phyloP scores from a whole-genome alignment of 2,113 vertebrate species.

The Xiphias gladius region DNA sequence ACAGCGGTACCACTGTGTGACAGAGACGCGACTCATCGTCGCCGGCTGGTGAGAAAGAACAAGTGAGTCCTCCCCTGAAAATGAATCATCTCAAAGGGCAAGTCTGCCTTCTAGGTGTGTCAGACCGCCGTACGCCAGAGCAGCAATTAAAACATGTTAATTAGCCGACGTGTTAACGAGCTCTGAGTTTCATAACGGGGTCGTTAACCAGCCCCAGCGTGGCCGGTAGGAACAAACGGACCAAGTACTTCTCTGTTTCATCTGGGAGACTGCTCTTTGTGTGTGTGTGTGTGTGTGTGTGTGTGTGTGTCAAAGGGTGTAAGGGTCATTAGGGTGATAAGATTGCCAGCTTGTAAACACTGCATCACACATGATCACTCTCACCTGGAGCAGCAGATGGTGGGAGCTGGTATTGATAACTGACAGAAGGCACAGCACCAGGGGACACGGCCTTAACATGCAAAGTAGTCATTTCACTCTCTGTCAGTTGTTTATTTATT shows the following conservation, averaged over 20 bases:
- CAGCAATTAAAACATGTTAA: conserved; percentile 40
- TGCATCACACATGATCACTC: neutral
- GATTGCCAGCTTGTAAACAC: neutral
- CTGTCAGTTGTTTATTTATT: too few relatives aligned
- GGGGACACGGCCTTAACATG: too few relatives aligned
- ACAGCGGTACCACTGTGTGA: neutral
- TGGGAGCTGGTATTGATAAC: neutral
- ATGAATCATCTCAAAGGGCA: conserved; percentile 17
- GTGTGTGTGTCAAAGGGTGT: conserved; percentile 7
- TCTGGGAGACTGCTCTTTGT: neutral
- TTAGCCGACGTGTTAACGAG: conserved; percentile 43
- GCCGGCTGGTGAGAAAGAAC: neutral
- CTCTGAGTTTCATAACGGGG: neutral
- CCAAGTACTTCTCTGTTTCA: neutral
- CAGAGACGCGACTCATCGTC: neutral
- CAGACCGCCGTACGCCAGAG: neutral
- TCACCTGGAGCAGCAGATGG: conserved; percentile 43
- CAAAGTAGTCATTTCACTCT: neutral
- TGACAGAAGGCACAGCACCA: neutral
- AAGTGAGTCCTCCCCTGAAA: neutral
- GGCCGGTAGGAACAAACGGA: neutral
- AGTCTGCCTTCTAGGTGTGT: conserved; percentile 3
- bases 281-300: conserved; percentile 13
- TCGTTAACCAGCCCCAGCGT: neutral
- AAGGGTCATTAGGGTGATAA: neutral